Conservation (phyloP, 2,797 vertebrate species). For the Pangasius krempfi region DNA sequence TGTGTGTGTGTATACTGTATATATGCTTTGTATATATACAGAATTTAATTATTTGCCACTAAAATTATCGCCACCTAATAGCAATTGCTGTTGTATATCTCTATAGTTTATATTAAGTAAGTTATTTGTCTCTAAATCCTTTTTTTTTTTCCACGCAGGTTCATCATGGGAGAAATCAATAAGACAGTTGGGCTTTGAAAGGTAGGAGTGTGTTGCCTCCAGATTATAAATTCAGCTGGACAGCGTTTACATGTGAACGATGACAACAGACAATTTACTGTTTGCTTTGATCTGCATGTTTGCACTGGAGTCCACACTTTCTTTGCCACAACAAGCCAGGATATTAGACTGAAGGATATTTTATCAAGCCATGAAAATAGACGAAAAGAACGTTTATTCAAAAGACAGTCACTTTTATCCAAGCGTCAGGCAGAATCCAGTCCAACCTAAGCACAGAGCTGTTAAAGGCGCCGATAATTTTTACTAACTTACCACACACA, state of each 20-base stretch:
- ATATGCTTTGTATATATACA: too few relatives aligned
- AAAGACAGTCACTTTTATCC: conserved; percentile 1
- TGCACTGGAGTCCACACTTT: conserved; percentile 12
- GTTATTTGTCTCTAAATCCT: conserved; percentile 12
- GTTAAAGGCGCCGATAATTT: neutral
- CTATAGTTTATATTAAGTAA: neutral
- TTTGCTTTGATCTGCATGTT: conserved; percentile 7
- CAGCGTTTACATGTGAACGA: conserved; percentile 19
- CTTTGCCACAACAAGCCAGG: conserved; percentile 22
- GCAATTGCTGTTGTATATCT: neutral
- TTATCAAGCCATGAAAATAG: conserved; percentile 11
- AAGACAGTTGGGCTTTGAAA: conserved; percentile 86
- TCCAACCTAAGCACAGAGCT: conserved; percentile 9
- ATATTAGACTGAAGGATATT: conserved; percentile 21
- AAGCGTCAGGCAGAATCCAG: neutral
- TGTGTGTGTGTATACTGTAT: too few relatives aligned
- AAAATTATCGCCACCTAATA: neutral
- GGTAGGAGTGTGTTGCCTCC: conserved; percentile 69
- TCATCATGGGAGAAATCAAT: conserved; percentile 85
- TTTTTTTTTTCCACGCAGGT: conserved; percentile 68
- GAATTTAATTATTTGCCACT: neutral
- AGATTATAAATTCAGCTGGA: conserved; percentile 25
- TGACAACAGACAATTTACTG: conserved; percentile 33
- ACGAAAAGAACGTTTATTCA: conserved; percentile 24
- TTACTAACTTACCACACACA: conserved; percentile 13